These are phyloP conservation scores for Bathynomus jamesi DNA, from an alignment of 1,140 invertebrate genomes.

Conservation along the genomic window DNA sequence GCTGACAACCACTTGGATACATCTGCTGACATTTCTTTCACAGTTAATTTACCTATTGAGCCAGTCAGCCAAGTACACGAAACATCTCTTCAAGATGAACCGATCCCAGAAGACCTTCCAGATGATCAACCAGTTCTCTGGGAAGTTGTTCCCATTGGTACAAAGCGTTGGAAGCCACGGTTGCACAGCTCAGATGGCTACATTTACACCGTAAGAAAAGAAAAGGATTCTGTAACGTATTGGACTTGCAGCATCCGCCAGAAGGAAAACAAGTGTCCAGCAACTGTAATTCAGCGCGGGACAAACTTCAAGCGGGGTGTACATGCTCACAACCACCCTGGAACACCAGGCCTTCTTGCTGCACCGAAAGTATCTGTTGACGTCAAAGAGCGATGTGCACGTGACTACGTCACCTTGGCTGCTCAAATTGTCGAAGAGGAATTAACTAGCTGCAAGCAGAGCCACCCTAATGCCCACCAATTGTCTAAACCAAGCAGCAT, in stretches of 20 bases:
- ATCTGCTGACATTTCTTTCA: too few species aligned
- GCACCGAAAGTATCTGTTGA: background rate
- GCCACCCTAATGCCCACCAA: too few species aligned
- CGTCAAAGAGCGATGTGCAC: slow-evolving; percentile 1
- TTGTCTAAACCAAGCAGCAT: too few species aligned
- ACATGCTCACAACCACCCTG: slow-evolving; percentile 7
- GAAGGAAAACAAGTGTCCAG: slow-evolving; percentile 4
- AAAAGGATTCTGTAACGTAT: background rate
- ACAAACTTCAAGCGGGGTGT: background rate
- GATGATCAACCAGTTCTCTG: too few species aligned
- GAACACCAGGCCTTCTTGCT: background rate
- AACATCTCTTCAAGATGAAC: background rate
- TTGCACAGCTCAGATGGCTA: too few species aligned
- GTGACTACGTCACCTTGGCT: background rate
- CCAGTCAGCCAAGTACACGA: too few species aligned
- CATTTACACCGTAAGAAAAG: too few species aligned
- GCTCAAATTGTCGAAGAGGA: slow-evolving; percentile 6
- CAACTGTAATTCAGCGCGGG: slow-evolving; percentile 3
- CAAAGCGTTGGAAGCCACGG: slow-evolving; percentile 2
- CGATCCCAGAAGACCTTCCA: too few species aligned
- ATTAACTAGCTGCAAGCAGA: background rate
- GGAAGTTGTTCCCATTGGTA: too few species aligned
- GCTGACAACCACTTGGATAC: too few species aligned
- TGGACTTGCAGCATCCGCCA: slow-evolving; percentile 2
- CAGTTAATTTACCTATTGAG: too few species aligned